Evolutionary conservation across 2,113 vertebrate genomes (phyloP).

Genomic region (Chamaetylas fuelleborni): DNA sequence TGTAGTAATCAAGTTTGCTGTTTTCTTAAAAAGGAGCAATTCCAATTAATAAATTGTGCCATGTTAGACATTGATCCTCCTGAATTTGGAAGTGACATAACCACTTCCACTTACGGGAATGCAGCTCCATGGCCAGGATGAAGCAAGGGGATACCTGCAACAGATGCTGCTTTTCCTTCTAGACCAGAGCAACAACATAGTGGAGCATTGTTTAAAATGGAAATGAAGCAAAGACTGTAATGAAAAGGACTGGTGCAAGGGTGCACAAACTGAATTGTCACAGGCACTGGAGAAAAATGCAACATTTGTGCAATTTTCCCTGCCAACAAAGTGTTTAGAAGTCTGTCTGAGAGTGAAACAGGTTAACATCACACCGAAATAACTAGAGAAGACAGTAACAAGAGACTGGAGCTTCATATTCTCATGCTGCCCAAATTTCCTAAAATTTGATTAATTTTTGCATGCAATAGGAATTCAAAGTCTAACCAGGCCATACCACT

Average conservation of each 20-base stretch:
- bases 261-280: not conserved
- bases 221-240: not conserved
- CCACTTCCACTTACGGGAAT: not conserved
- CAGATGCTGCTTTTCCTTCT: not conserved
- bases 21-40: not conserved
- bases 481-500: not conserved
- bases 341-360: not conserved
- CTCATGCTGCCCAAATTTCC: not conserved
- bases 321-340: not conserved
- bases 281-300: not conserved
- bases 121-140: not conserved
- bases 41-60: not conserved
- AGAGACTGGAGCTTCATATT: not conserved
- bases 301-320: not conserved
- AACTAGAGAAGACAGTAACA: not conserved
- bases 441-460: not conserved
- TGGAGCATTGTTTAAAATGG: not conserved
- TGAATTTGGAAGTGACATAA: not conserved
- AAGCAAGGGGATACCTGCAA: not conserved
- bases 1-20: not conserved
- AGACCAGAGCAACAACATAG: not conserved
- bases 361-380: not conserved
- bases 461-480: not conserved
- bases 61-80: not conserved
- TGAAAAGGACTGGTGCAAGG: not conserved